phyloP scores from a whole-genome alignment of 2,113 vertebrate genomes.

The Gadus chalcogrammus region DNA sequence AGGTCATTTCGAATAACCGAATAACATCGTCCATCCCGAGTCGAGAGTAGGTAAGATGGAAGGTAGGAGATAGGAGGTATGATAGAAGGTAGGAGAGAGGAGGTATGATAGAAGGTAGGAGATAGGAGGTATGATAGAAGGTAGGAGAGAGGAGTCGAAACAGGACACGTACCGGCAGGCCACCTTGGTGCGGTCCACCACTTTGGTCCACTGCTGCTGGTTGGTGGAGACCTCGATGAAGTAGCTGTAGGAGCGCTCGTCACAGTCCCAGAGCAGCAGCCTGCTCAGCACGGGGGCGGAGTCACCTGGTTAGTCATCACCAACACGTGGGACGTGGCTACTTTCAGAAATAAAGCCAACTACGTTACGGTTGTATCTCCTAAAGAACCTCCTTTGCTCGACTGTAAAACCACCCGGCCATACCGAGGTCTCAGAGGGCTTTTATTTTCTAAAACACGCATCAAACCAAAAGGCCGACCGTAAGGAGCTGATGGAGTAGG shows the following conservation, averaged over 20 bases:
- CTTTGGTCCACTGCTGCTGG: constrained; percentile 94
- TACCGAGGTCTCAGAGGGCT: too few relatives aligned
- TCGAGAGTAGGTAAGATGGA: neutral
- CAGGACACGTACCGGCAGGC: constrained; percentile 84
- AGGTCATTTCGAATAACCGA: too few relatives aligned
- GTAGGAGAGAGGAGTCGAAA: neutral
- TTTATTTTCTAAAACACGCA: too few relatives aligned
- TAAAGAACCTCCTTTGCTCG: too few relatives aligned
- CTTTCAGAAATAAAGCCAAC: too few relatives aligned
- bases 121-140: neutral
- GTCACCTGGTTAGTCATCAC: too few relatives aligned
- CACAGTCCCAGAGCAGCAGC: constrained; percentile 96
- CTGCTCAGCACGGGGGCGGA: constrained; percentile 55
- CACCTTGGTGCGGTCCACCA: constrained; percentile 87
- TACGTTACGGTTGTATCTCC: too few relatives aligned
- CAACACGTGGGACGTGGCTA: too few relatives aligned
- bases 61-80: neutral
- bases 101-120: neutral
- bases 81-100: neutral
- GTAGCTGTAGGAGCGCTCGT: constrained; percentile 95
- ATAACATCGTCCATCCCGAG: too few relatives aligned
- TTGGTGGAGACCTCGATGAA: constrained; percentile 93
- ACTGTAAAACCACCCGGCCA: too few relatives aligned
- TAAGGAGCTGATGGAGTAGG: constrained; percentile 87
- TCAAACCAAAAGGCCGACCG: constrained; percentile 61